A percentile compares a stretch with the other conserved stretches of the same genome.
phyloP scores from a whole-genome alignment of 2,888 invertebrate species.

The Ennomos fuscantarius region DNA sequence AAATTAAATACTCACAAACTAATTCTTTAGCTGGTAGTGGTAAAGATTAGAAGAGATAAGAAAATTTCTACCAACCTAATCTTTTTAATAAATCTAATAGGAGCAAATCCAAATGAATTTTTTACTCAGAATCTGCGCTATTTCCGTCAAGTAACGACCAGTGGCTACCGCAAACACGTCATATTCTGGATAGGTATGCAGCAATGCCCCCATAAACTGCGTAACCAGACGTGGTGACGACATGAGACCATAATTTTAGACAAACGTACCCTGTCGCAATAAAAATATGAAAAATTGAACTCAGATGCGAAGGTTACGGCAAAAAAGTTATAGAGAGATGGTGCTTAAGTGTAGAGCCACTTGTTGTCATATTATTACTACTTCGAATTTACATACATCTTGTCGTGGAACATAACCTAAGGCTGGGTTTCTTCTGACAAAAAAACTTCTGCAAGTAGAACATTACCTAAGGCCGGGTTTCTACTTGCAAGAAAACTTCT shows the following conservation, averaged over 20 bases:
- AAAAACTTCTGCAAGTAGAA: too few species aligned
- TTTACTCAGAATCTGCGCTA: constrained; percentile 6
- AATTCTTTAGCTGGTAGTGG: too few species aligned
- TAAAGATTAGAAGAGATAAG: too few species aligned
- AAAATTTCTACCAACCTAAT: too few species aligned
- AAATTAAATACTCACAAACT: too few species aligned
- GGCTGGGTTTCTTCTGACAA: too few species aligned
- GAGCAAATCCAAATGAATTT: not conserved
- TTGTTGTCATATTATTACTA: not conserved
- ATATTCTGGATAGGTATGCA: constrained; percentile 1
- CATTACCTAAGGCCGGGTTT: too few species aligned
- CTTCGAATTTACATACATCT: too few species aligned
- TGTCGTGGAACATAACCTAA: too few species aligned
- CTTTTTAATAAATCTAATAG: too few species aligned
- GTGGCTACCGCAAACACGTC: constrained; percentile 16
- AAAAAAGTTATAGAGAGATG: not conserved
- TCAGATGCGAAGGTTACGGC: not conserved
- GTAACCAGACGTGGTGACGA: constrained; percentile 12
- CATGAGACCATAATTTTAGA: constrained; percentile 2
- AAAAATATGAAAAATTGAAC: too few species aligned
- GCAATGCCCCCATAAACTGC: constrained; percentile 14
- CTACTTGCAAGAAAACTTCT: too few species aligned
- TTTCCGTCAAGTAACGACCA: constrained; percentile 9
- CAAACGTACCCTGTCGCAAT: not conserved
- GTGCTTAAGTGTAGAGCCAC: not conserved